Conservation (phyloP, 2,113 vertebrate species). For the Vidua macroura region DNA sequence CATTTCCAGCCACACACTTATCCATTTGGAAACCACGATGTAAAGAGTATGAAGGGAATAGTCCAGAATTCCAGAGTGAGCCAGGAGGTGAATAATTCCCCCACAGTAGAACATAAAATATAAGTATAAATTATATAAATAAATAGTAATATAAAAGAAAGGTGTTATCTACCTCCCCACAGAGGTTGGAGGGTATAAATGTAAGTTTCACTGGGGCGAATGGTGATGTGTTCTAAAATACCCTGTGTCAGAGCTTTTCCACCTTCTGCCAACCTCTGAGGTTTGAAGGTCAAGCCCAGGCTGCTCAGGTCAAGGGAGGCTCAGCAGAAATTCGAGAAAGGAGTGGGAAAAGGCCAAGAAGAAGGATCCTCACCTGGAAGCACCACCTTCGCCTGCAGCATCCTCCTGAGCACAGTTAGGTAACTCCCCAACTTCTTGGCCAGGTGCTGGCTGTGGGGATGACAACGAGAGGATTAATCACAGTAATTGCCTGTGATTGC, state of each 20-base stretch:
- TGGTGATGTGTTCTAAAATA: not conserved
- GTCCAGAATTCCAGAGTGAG: not conserved
- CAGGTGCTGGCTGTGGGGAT: not conserved
- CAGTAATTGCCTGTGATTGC: not conserved
- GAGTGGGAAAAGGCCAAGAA: not conserved
- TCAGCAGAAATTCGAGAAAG: not conserved
- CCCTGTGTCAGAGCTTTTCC: not conserved
- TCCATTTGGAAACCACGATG: not conserved
- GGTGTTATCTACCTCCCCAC: accelerated
- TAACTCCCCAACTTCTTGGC: not conserved
- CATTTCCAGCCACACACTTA: not conserved
- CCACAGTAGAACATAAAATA: not conserved
- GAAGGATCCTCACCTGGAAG: not conserved
- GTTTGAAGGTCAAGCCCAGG: not conserved
- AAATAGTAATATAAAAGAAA: not conserved
- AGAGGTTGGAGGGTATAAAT: not conserved
- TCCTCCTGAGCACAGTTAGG: not conserved
- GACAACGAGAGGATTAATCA: not conserved
- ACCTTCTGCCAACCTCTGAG: not conserved
- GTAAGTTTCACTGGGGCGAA: not conserved
- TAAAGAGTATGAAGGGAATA: not conserved
- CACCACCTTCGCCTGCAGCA: not conserved
- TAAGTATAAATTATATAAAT: not conserved
- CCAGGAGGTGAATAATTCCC: not conserved
- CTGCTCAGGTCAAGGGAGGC: not conserved